Base-by-base conservation (phyloP, 2,888 invertebrate species). In the Hirtodrosophila confusa region DNA sequence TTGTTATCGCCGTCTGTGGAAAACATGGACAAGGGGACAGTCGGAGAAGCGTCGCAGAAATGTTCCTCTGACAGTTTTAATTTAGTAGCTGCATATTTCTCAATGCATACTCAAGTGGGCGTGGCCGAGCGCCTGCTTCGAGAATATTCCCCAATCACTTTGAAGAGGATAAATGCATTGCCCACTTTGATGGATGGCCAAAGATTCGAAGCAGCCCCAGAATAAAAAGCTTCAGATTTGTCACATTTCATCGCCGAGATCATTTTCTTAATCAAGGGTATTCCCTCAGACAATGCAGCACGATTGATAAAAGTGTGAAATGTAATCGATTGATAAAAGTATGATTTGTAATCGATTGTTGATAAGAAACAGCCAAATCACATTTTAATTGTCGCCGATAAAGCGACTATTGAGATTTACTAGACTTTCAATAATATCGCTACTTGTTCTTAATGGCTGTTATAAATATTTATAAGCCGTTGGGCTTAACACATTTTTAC, bases 71-170 rank as follows among this genome's bases (percentile, higher is more conserved):
- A 66, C 83, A 79, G 60, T 64, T 76, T 68, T 70, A 73, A 87
- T 85, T 82, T 78, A 82, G 73, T 78, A 70, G 65, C 69, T 50
- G 77, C 61, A 63, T 76, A 73, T 86, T 79, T 79, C 64, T 82
- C 80, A 78, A 78, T 80, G 73, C 65, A 58, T 33, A 31, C 31
- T 41, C 29, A 47, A 54, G 40, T 65, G 71, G 53, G 50, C 35
- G 54, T 43, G 39, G 33, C 10, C 17, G 6, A 11, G 9, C 37
- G 9, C 24, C 23, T 10, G 24, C 8, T 43, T 12, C 3, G n/a
- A 41, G 45, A 24, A 31, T 3, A 17, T 11, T 27, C 11, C 39
- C 23, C 36, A 17, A n/a, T 23, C 65, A 47, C 40, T 47, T 62
- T 63, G 69, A 72, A 75, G 23, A 17, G 50, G 67, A 76, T 62